Evolutionary conservation across 2,113 vertebrate genomes (phyloP).

Genomic region (Scopus umbretta): DNA sequence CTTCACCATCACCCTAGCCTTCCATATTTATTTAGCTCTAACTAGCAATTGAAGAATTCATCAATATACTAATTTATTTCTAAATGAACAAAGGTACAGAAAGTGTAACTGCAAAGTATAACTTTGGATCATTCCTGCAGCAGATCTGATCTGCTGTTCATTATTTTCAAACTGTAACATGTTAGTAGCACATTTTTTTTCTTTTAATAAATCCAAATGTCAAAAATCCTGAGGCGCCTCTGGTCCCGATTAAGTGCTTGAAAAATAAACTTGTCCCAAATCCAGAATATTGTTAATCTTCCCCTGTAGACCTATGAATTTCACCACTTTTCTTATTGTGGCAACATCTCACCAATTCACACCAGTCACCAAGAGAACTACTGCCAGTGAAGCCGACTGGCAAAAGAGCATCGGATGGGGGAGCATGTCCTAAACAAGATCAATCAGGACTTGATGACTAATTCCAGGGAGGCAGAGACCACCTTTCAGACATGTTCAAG

Average conservation of each 20-base stretch:
- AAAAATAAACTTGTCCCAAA: not conserved
- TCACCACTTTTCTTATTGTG: not conserved
- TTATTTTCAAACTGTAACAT: not conserved
- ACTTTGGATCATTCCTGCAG: not conserved
- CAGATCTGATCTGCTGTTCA: not conserved
- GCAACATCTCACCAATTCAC: not conserved
- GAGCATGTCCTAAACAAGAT: not conserved
- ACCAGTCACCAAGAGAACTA: fast-evolving
- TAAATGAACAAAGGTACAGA: not conserved
- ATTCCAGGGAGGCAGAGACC: not conserved
- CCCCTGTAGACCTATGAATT: not conserved
- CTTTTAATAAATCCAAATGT: not conserved
- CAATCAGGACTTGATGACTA: not conserved
- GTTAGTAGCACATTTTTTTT: not conserved
- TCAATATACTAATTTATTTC: not conserved
- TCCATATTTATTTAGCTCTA: not conserved
- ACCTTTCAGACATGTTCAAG: not conserved
- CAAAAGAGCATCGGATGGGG: fast-evolving
- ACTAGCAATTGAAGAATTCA: not conserved
- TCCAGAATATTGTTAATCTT: not conserved
- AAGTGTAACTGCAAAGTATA: not conserved
- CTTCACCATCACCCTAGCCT: not conserved
- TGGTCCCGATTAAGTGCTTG: slow-evolving; percentile 21
- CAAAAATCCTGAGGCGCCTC: not conserved
- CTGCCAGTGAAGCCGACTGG: fast-evolving